A percentile compares a stretch with the other conserved stretches of the same genome.
Conservation (phyloP, 2,797 vertebrate genomes). For the Kryptopterus vitreolus region DNA sequence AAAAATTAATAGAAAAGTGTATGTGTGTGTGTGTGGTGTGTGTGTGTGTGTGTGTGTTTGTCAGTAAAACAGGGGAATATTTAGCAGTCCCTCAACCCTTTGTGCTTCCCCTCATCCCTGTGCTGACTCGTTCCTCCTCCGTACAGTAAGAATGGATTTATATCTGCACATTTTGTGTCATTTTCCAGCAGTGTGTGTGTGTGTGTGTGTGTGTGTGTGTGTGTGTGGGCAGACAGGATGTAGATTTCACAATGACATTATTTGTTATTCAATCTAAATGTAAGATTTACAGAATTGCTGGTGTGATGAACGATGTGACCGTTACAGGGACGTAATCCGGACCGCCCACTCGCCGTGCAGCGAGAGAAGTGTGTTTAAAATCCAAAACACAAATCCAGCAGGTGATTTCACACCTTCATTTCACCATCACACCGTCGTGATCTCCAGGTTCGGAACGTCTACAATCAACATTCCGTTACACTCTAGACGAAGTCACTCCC, state of each 20-base stretch:
- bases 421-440: background rate
- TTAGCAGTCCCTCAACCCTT: too few species aligned
- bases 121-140: background rate
- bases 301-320: slow-evolving; percentile 23
- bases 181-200: slow-evolving; percentile 48
- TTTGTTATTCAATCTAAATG: slow-evolving; percentile 51
- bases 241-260: slow-evolving; percentile 47
- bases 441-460: too few species aligned
- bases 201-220: too few species aligned
- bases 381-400: background rate
- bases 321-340: slow-evolving; percentile 33
- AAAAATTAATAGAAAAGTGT: too few species aligned
- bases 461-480: too few species aligned
- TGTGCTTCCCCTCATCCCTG: too few species aligned
- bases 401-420: background rate
- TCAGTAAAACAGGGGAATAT: too few species aligned
- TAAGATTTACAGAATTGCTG: slow-evolving; percentile 44
- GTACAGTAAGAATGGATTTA: slow-evolving; percentile 2
- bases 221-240: slow-evolving; percentile 53
- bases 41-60: too few species aligned
- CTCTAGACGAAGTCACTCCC: too few species aligned
- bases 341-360: slow-evolving; percentile 23
- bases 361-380: slow-evolving; percentile 4
- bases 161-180: slow-evolving; percentile 16
- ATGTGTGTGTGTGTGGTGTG: too few species aligned